These are phyloP conservation scores for Cottus gobio DNA, from an alignment of 2,113 vertebrate species.

Conservation along the genomic window DNA sequence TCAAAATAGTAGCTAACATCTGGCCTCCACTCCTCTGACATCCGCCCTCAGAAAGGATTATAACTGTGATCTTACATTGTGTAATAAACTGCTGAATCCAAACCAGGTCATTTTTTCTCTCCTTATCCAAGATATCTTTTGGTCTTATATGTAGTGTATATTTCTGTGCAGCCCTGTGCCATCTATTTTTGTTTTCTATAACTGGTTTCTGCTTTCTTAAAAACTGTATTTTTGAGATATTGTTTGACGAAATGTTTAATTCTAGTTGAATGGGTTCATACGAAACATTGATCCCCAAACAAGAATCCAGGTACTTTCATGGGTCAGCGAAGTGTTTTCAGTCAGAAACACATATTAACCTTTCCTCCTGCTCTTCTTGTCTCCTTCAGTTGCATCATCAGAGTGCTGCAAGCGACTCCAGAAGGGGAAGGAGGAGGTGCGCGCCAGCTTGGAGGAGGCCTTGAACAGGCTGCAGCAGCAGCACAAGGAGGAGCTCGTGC, in stretches of 20 bases:
- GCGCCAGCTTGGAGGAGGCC: slow-evolving; percentile 83
- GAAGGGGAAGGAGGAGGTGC: slow-evolving; percentile 89
- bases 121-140: not conserved
- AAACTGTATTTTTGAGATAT: not conserved
- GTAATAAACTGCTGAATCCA: slow-evolving; percentile 4
- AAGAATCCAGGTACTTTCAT: not conserved
- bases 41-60: not conserved
- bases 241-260: not conserved
- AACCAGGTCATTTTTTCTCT: not conserved
- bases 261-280: not conserved
- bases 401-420: slow-evolving; percentile 88
- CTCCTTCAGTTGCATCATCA: slow-evolving; percentile 80
- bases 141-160: not conserved
- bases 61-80: not conserved
- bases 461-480: slow-evolving; percentile 88
- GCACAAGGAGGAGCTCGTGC: slow-evolving; percentile 87
- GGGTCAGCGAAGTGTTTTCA: not conserved
- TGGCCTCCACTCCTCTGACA: not conserved
- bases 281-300: not conserved
- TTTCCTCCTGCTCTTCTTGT: not conserved
- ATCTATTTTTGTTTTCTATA: not conserved
- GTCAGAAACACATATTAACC: not conserved
- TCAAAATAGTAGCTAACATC: slow-evolving; percentile 7
- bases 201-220: not conserved
- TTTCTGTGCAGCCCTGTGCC: not conserved